Evolutionary conservation across 2,113 vertebrate species (phyloP).

Genomic region (Hystrix cristata): DNA sequence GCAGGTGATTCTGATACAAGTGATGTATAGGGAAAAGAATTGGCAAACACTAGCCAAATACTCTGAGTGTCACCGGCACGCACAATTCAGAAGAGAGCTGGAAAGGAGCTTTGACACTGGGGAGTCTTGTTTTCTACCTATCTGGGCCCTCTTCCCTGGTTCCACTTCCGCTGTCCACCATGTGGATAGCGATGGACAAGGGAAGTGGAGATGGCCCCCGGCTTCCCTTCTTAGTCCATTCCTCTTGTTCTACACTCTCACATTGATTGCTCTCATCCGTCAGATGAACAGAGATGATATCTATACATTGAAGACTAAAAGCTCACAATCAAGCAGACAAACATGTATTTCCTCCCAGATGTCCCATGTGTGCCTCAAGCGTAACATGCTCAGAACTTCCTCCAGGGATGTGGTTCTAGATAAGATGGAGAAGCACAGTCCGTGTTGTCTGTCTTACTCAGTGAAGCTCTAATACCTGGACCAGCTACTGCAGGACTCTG

Average conservation of each 20-base stretch:
- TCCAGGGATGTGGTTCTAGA: not conserved
- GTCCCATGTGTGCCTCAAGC: not conserved
- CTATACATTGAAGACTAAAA: not conserved
- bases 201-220: not conserved
- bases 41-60: not conserved
- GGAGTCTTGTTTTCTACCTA: not conserved
- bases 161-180: not conserved
- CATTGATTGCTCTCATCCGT: not conserved
- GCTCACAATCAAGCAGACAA: not conserved
- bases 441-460: not conserved
- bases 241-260: not conserved
- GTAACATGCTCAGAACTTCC: not conserved
- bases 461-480: not conserved
- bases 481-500: not conserved
- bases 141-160: not conserved
- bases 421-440: not conserved
- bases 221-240: not conserved
- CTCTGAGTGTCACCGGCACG: accelerated
- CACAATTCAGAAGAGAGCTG: not conserved
- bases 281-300: not conserved
- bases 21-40: not conserved
- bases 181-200: not conserved
- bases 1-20: not conserved
- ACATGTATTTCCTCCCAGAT: not conserved
- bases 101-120: not conserved